Conservation (phyloP, 2,797 vertebrate genomes). For the Danio aesculapii region DNA sequence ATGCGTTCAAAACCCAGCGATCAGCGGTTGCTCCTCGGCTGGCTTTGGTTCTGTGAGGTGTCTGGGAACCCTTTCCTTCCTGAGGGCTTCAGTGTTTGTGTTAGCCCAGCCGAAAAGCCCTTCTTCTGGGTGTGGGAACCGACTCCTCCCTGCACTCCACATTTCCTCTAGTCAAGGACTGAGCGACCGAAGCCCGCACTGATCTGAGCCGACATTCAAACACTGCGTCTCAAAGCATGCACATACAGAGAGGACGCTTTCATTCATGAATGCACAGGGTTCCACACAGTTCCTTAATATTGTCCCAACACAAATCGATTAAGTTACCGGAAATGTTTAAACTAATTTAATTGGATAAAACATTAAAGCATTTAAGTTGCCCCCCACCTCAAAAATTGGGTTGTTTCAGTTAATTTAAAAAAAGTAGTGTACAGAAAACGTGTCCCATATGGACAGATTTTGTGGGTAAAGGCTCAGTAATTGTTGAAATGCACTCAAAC, state of each 20-base stretch:
- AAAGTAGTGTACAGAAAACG: too few relatives aligned
- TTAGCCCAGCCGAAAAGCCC: constrained; percentile 68
- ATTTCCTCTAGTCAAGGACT: constrained; percentile 70
- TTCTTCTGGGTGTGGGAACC: constrained; percentile 79
- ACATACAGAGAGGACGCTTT: neutral
- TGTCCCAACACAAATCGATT: too few relatives aligned
- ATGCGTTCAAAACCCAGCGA: neutral
- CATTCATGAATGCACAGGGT: too few relatives aligned
- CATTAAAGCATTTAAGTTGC: too few relatives aligned
- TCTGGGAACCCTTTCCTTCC: constrained; percentile 77
- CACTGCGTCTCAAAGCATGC: neutral
- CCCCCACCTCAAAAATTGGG: too few relatives aligned
- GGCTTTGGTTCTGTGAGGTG: constrained; percentile 66
- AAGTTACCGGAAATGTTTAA: too few relatives aligned
- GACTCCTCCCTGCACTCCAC: constrained; percentile 69
- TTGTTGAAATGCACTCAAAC: too few relatives aligned
- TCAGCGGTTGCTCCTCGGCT: neutral
- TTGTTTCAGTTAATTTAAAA: too few relatives aligned
- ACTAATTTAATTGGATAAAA: too few relatives aligned
- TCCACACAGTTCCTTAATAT: too few relatives aligned
- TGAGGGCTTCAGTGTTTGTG: constrained; percentile 75
- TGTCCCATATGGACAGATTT: too few relatives aligned
- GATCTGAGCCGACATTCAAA: neutral
- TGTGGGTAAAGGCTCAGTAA: too few relatives aligned
- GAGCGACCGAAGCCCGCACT: neutral